These are phyloP conservation scores for Drosophila suboccidentalis DNA, from an alignment of 2,888 invertebrate species.

Conservation along the genomic window DNA sequence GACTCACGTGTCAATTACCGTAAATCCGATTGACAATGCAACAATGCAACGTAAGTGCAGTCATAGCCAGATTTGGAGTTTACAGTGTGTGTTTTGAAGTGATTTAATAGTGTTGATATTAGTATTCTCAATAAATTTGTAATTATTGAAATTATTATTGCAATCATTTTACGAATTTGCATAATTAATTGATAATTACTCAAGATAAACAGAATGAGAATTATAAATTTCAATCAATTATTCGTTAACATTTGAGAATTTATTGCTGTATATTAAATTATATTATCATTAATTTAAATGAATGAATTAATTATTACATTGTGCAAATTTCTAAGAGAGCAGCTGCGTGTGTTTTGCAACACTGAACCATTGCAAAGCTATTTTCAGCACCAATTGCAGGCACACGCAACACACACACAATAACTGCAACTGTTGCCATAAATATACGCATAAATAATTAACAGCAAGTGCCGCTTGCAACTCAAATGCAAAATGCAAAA, in stretches of 20 bases:
- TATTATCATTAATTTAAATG: not conserved
- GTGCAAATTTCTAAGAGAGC: slow-evolving; percentile 5
- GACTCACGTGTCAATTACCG: slow-evolving; percentile 27
- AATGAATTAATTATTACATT: too few species aligned
- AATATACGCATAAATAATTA: slow-evolving; percentile 41
- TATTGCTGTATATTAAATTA: not conserved
- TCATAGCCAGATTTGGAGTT: not conserved
- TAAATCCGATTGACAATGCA: slow-evolving; percentile 18
- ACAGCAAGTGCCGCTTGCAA: slow-evolving; percentile 15
- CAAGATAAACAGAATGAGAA: not conserved
- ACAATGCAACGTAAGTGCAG: slow-evolving; percentile 5
- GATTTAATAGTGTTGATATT: not conserved
- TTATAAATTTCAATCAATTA: not conserved
- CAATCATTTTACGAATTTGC: not conserved
- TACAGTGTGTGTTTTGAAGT: not conserved
- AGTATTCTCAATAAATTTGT: not conserved
- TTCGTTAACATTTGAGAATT: too few species aligned
- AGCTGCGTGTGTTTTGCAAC: not conserved
- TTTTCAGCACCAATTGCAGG: not conserved
- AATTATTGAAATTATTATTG: not conserved
- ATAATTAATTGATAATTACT: not conserved
- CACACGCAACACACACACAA: slow-evolving; percentile 1
- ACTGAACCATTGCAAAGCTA: not conserved
- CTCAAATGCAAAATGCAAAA: slow-evolving; percentile 7
- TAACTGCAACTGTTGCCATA: slow-evolving; percentile 28